Evolutionary conservation across 2,113 vertebrate genomes (phyloP).

Genomic region (Chionodraco myersi): DNA sequence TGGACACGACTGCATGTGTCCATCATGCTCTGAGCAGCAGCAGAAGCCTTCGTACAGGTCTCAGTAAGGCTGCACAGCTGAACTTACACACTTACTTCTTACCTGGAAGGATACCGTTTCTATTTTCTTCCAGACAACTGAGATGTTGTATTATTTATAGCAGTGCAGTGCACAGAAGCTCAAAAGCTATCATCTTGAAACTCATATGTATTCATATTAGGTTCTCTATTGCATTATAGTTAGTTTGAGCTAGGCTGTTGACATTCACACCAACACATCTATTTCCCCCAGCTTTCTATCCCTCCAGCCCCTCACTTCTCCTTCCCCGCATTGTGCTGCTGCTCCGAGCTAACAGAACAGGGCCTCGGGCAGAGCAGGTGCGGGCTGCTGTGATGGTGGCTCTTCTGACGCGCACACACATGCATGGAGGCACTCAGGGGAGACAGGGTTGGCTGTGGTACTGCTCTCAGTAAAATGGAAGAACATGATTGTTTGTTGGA

Average conservation of each 20-base stretch:
- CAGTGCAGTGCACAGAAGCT: slow-evolving; percentile 31
- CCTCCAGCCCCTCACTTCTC: slow-evolving; percentile 32
- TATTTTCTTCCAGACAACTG: slow-evolving; percentile 45
- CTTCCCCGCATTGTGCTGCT: slow-evolving; percentile 48
- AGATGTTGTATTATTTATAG: slow-evolving; percentile 60
- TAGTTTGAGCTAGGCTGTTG: slow-evolving; percentile 55
- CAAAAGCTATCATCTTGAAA: slow-evolving; percentile 38
- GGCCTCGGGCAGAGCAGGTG: slow-evolving; percentile 73
- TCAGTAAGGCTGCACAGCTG: slow-evolving; percentile 18
- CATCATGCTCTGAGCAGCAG: slow-evolving; percentile 48
- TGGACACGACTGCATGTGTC: slow-evolving; percentile 55
- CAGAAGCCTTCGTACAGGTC: slow-evolving; percentile 35
- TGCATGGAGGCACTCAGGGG: slow-evolving; percentile 52
- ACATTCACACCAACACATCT: slow-evolving; percentile 61
- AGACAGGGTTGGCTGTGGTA: slow-evolving; percentile 48
- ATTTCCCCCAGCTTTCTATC: slow-evolving; percentile 34
- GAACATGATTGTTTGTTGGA: slow-evolving; percentile 54
- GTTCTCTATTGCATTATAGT: slow-evolving; percentile 31
- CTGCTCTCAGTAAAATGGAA: slow-evolving; percentile 55
- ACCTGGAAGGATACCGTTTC: slow-evolving; percentile 42
- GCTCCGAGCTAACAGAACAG: slow-evolving; percentile 41
- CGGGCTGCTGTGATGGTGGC: slow-evolving; percentile 68
- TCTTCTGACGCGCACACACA: slow-evolving; percentile 31
- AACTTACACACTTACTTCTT: slow-evolving; percentile 27
- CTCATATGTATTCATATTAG: slow-evolving; percentile 51